Percentiles rank a stretch among this genome's conserved stretches.
These are phyloP conservation scores for Corythoichthys haematopterus DNA, from an alignment of 2,113 vertebrate species.

Conservation along the genomic window DNA sequence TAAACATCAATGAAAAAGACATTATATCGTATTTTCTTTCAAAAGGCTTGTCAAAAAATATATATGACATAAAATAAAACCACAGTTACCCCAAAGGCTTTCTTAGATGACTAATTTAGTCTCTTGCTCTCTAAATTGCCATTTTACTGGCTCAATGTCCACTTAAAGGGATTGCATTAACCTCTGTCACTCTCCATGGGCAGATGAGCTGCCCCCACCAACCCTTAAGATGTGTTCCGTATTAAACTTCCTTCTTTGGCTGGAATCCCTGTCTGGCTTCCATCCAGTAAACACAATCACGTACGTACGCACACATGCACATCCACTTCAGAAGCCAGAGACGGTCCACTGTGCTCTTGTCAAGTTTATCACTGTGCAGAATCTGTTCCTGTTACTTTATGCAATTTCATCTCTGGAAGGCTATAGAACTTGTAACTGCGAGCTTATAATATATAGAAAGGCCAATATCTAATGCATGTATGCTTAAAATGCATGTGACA, in stretches of 20 bases:
- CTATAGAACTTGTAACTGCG: constrained; percentile 4
- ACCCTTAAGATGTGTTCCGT: constrained; percentile 44
- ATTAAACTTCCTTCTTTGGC: constrained; percentile 63
- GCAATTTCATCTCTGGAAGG: constrained; percentile 11
- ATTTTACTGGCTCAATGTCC: constrained; percentile 50
- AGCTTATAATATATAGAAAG: neutral
- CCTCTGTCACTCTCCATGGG: constrained; percentile 53
- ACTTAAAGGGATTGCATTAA: constrained; percentile 62
- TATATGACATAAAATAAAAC: constrained; percentile 12
- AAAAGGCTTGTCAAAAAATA: constrained; percentile 8
- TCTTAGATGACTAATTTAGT: constrained; percentile 30
- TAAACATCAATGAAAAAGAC: neutral
- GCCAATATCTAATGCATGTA: neutral
- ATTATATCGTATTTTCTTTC: neutral
- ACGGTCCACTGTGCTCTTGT: constrained; percentile 16
- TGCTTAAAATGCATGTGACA: neutral
- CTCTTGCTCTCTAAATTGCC: constrained; percentile 28
- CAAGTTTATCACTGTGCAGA: constrained; percentile 20
- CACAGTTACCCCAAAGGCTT: constrained; percentile 1
- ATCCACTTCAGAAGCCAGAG: constrained; percentile 23
- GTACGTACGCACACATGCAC: constrained; percentile 7
- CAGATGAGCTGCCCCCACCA: constrained; percentile 36
- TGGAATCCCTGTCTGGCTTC: constrained; percentile 49
- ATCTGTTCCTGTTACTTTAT: constrained; percentile 16
- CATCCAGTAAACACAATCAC: constrained; percentile 31